These are phyloP conservation scores for Trichogramma evanescens DNA, from an alignment of 2,888 invertebrate genomes.

Conservation along the genomic window DNA sequence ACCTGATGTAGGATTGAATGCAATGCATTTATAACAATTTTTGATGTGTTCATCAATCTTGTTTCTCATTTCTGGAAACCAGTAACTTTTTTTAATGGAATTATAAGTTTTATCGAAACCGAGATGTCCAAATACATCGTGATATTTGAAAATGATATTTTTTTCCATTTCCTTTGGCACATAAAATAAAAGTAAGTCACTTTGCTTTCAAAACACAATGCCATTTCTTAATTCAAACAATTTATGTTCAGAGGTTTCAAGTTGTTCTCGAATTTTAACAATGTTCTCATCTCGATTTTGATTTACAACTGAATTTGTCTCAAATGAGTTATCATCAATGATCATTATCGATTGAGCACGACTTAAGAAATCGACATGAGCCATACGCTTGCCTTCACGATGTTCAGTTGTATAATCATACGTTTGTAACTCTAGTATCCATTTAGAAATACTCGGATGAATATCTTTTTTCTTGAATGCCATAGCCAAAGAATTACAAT, in stretches of 20 bases:
- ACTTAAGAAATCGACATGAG: background rate
- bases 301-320: conserved; percentile 9
- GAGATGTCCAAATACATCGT: background rate
- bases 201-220: background rate
- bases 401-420: background rate
- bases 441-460: background rate
- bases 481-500: background rate
- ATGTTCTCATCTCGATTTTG: conserved; percentile 3
- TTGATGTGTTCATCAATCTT: background rate
- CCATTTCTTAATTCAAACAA: background rate
- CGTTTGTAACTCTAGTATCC: background rate
- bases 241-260: background rate
- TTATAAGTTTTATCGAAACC: background rate
- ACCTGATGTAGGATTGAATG: background rate
- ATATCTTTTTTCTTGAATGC: background rate
- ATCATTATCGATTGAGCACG: background rate
- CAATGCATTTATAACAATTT: background rate
- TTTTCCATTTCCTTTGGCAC: background rate
- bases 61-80: background rate
- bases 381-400: background rate
- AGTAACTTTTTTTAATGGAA: background rate
- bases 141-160: background rate
- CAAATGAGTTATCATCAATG: conserved; percentile 13
- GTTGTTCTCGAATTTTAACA: background rate
- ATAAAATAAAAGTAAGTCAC: background rate